A percentile compares a stretch with the other conserved stretches of the same genome.
These are phyloP conservation scores for Spisula solida DNA, from an alignment of 2,888 invertebrate species.

Conservation along the genomic window DNA sequence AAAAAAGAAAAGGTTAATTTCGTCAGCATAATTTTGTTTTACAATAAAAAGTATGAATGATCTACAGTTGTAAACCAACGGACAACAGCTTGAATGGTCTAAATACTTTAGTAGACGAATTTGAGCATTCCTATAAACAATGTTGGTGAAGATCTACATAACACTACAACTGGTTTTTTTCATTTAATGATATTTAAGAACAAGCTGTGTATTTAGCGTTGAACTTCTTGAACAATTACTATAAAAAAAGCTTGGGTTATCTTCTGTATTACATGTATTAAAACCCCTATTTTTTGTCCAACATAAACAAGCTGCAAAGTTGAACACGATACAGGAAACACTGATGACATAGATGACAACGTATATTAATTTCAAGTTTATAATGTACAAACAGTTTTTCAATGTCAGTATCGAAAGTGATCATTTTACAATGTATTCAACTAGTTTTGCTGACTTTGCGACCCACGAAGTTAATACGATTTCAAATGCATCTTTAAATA, in stretches of 20 bases:
- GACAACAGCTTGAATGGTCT: neutral
- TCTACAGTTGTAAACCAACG: neutral
- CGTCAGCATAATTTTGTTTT: neutral
- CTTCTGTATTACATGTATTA: neutral
- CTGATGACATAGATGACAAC: conserved; percentile 3
- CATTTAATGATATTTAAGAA: neutral
- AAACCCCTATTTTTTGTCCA: neutral
- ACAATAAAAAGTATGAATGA: neutral
- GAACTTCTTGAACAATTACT: neutral
- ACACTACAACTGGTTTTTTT: neutral
- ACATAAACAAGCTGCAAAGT: neutral
- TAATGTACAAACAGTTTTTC: neutral
- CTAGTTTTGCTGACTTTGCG: too few relatives aligned
- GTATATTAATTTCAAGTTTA: neutral
- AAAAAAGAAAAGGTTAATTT: neutral
- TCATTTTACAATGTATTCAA: neutral
- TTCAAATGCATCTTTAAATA: too few relatives aligned
- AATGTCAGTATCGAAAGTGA: neutral
- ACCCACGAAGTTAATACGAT: too few relatives aligned
- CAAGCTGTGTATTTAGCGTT: neutral
- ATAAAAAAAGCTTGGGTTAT: neutral
- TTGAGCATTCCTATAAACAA: neutral
- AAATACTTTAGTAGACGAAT: neutral
- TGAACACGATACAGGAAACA: neutral
- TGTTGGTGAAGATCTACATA: neutral